Conservation (phyloP, 2,888 invertebrate species). For the Hetaerina titia region DNA sequence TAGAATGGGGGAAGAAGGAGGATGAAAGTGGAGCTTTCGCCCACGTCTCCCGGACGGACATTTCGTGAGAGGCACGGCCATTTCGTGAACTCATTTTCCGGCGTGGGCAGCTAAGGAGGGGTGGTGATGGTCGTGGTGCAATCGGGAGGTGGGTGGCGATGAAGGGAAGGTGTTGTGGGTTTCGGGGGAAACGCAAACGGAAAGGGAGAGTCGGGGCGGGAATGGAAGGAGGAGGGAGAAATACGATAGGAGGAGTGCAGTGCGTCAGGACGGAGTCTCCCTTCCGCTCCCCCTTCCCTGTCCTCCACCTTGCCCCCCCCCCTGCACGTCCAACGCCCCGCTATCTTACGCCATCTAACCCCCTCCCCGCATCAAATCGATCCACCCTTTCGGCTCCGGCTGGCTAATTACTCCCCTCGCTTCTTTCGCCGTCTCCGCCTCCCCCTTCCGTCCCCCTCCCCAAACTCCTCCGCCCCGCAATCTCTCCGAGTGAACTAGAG, state of each 20-base stretch:
- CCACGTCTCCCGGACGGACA: not conserved
- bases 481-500: not conserved
- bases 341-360: not conserved
- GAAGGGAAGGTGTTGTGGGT: not conserved
- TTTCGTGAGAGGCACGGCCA: slow-evolving; percentile 40
- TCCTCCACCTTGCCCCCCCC: not conserved
- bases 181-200: not conserved
- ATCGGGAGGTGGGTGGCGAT: not conserved
- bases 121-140: not conserved
- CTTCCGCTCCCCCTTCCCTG: not conserved
- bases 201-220: not conserved
- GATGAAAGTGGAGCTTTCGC: too few species aligned
- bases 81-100: not conserved
- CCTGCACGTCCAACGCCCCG: not conserved
- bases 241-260: not conserved
- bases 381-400: slow-evolving; percentile 33
- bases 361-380: slow-evolving; percentile 16
- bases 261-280: slow-evolving; percentile 23
- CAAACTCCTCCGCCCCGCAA: not conserved
- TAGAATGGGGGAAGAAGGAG: too few species aligned
- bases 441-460: not conserved
- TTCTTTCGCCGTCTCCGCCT: not conserved
- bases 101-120: not conserved
- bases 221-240: not conserved
- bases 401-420: slow-evolving; percentile 39